These are phyloP conservation scores for Chromis chromis DNA, from an alignment of 2,797 vertebrate genomes.

Conservation along the genomic window DNA sequence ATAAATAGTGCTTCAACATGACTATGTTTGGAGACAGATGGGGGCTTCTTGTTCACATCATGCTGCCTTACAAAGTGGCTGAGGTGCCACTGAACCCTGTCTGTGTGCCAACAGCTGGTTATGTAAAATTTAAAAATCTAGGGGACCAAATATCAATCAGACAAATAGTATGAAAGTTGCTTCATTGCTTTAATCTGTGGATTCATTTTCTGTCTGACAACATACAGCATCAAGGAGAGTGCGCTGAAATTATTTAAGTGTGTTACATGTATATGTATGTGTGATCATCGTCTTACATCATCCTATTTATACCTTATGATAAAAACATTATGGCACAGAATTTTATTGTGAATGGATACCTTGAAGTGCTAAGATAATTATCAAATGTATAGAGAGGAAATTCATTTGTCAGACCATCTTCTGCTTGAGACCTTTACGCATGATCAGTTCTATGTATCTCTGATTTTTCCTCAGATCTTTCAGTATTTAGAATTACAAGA, in stretches of 20 bases:
- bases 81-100: background rate
- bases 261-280: background rate
- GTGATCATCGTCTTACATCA: background rate
- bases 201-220: background rate
- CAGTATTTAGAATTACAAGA: constrained; percentile 74
- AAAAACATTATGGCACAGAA: background rate
- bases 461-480: constrained; percentile 74
- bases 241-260: background rate
- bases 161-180: background rate
- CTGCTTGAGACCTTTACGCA: background rate
- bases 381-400: background rate
- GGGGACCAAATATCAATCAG: background rate
- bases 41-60: constrained; percentile 27
- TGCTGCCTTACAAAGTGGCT: constrained; percentile 26
- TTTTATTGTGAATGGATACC: background rate
- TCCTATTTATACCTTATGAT: no score
- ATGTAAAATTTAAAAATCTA: background rate
- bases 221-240: background rate
- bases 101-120: background rate
- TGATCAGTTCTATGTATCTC: constrained; percentile 3
- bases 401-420: background rate
- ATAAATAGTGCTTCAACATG: constrained; percentile 55
- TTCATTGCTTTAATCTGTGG: constrained; percentile 1
- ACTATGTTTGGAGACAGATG: constrained; percentile 72
- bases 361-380: background rate